Percentiles rank a stretch among this genome's conserved stretches.
Evolutionary conservation across 1,140 invertebrate species (phyloP).

Genomic region (Meteorus sp.): DNA sequence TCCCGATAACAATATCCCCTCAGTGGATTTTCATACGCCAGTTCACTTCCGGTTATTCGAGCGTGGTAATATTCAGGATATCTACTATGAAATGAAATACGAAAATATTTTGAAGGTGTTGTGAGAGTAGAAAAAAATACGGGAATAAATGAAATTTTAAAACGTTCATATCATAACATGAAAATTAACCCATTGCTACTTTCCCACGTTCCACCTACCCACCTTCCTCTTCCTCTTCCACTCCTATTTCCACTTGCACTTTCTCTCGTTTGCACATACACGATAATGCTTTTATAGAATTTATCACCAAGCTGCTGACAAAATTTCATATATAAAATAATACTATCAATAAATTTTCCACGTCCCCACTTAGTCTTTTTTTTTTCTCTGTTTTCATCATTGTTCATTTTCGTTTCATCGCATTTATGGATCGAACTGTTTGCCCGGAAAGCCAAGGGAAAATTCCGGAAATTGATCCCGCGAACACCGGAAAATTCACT

Average conservation of each 20-base stretch:
- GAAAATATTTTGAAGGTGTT: not conserved
- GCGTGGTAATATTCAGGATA: slow-evolving; percentile 7
- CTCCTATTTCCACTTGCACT: too few relatives aligned
- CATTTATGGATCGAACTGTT: too few relatives aligned
- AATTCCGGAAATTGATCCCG: too few relatives aligned
- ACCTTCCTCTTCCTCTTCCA: not conserved
- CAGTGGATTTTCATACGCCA: too few relatives aligned
- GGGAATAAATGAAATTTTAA: not conserved
- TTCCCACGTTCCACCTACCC: not conserved
- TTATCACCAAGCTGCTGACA: not conserved
- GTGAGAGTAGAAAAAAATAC: slow-evolving; percentile 11
- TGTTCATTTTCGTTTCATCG: too few relatives aligned
- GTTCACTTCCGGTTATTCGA: slow-evolving; percentile 6
- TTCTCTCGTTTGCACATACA: not conserved
- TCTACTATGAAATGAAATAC: not conserved
- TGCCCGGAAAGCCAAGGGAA: too few relatives aligned
- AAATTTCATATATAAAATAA: not conserved
- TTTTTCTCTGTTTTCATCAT: not conserved
- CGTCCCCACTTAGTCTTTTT: not conserved
- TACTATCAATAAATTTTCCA: not conserved
- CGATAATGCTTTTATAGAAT: slow-evolving; percentile 3
- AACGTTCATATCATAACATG: too few relatives aligned
- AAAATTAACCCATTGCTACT: not conserved
- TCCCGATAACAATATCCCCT: too few relatives aligned
- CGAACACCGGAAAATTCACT: too few relatives aligned